phyloP scores from a whole-genome alignment of 2,888 invertebrate species.

The Clostera curtula region DNA sequence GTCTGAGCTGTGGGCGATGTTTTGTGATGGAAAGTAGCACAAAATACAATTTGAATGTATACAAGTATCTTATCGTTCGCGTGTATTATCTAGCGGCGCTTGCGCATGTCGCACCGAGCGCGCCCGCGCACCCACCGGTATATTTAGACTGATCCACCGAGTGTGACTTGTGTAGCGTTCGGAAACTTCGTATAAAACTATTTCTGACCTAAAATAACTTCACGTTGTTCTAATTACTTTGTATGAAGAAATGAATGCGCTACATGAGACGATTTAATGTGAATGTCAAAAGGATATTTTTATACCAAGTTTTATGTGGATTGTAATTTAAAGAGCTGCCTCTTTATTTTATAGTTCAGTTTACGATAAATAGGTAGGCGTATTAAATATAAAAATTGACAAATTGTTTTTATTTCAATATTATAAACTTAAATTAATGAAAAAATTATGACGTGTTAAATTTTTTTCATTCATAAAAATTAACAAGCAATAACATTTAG shows the following conservation, averaged over 20 bases:
- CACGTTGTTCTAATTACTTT: conserved; percentile 19
- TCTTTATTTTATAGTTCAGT: no score
- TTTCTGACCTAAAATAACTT: conserved; percentile 39
- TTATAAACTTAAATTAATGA: no score
- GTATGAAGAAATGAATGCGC: conserved; percentile 17
- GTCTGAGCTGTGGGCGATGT: conserved; percentile 38
- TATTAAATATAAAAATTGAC: no score
- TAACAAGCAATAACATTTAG: no score
- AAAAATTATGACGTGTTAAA: no score
- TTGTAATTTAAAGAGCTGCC: no score
- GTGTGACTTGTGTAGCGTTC: conserved; percentile 50
- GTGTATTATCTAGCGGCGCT: conserved; percentile 50
- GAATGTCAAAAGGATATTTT: no score
- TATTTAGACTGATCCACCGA: conserved; percentile 67
- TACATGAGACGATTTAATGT: conserved; percentile 16
- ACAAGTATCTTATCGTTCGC: conserved; percentile 60
- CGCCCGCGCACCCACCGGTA: conserved; percentile 60
- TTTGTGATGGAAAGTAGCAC: conserved; percentile 34
- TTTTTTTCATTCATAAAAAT: no score
- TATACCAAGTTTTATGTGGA: no score
- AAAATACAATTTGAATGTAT: conserved; percentile 34
- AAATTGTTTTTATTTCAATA: no score
- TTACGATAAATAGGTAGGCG: no score
- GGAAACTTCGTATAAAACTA: conserved; percentile 31
- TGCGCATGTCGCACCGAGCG: conserved; percentile 40